Percentiles rank a stretch among this genome's conserved stretches.
Evolutionary conservation across 30 jellyfish, hydroid and myxozoan species (phyloP).

Genomic region (Aurelia coerulea): DNA sequence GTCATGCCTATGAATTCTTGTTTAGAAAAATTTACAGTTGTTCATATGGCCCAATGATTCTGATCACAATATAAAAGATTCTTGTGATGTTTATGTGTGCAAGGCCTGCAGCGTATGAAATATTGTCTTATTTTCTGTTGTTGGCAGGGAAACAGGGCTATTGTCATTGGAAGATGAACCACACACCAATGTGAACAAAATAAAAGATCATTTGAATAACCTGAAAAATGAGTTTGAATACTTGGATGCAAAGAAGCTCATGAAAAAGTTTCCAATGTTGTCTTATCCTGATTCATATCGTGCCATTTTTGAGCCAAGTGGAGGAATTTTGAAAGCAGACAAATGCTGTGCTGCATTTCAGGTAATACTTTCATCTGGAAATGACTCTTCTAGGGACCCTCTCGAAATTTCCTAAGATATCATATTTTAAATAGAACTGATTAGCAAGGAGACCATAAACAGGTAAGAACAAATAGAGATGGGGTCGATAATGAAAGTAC

Average conservation of each 20-base stretch:
- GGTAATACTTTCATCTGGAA: conserved; percentile 18
- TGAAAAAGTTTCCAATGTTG: conserved; percentile 68
- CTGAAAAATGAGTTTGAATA: conserved; percentile 15
- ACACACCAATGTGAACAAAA: not conserved
- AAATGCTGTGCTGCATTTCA: conserved; percentile 78
- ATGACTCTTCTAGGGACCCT: too few relatives aligned
- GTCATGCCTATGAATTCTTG: too few relatives aligned
- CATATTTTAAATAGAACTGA: too few relatives aligned
- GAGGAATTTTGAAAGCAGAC: conserved; percentile 76
- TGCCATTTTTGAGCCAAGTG: conserved; percentile 75
- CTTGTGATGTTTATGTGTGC: too few relatives aligned
- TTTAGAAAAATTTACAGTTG: too few relatives aligned
- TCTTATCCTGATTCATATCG: conserved; percentile 8
- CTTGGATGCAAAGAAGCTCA: conserved; percentile 15
- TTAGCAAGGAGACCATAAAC: too few relatives aligned
- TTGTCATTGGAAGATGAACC: conserved; percentile 47
- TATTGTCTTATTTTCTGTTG: not conserved
- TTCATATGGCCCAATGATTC: too few relatives aligned
- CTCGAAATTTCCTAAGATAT: too few relatives aligned
- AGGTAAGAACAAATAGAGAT: too few relatives aligned
- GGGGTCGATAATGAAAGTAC: too few relatives aligned
- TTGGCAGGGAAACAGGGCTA: conserved; percentile 60
- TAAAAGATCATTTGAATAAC: conserved; percentile 18
- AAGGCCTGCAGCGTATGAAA: not conserved
- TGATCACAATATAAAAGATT: too few relatives aligned